Percentiles rank a stretch among this genome's conserved stretches.
Evolutionary conservation across 2,888 invertebrate genomes (phyloP).

Genomic region (Synanthedon andrenaeformis): DNA sequence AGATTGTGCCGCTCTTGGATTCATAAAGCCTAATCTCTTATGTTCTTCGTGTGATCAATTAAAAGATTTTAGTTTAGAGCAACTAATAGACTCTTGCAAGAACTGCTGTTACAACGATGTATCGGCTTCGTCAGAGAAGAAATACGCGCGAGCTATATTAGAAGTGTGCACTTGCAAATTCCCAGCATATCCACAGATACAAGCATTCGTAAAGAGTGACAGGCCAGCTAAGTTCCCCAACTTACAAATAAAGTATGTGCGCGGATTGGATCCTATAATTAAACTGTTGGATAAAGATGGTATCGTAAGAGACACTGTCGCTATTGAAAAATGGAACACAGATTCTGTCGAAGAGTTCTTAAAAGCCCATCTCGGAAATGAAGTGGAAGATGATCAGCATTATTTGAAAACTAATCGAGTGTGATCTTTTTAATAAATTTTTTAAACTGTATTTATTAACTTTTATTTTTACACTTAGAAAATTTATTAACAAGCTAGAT

Average conservation of each 20-base stretch:
- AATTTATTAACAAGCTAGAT: neutral
- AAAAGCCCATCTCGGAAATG: conserved; percentile 82
- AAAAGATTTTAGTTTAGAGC: conserved; percentile 77
- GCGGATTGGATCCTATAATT: conserved; percentile 94
- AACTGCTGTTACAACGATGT: conserved; percentile 86
- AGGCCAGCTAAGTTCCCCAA: conserved; percentile 91
- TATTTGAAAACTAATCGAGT: conserved; percentile 73
- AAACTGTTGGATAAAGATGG: conserved; percentile 88
- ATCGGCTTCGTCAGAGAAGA: conserved; percentile 73
- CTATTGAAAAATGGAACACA: conserved; percentile 98
- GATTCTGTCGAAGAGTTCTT: conserved; percentile 98
- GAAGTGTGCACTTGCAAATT: conserved; percentile 99
- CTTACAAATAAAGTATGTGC: conserved; percentile 90
- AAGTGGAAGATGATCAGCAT: conserved; percentile 65
- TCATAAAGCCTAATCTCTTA: conserved; percentile 84
- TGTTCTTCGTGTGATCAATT: conserved; percentile 92
- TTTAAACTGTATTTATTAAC: neutral
- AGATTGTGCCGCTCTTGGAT: conserved; percentile 88
- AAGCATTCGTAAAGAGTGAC: conserved; percentile 97
- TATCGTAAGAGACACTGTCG: conserved; percentile 87
- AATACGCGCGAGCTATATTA: conserved; percentile 90
- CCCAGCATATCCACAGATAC: conserved; percentile 97
- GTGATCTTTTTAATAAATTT: conserved; percentile 17
- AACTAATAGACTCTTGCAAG: conserved; percentile 77
- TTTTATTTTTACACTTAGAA: neutral